Conservation (phyloP, 1,140 invertebrate genomes). For the Formica exsecta region DNA sequence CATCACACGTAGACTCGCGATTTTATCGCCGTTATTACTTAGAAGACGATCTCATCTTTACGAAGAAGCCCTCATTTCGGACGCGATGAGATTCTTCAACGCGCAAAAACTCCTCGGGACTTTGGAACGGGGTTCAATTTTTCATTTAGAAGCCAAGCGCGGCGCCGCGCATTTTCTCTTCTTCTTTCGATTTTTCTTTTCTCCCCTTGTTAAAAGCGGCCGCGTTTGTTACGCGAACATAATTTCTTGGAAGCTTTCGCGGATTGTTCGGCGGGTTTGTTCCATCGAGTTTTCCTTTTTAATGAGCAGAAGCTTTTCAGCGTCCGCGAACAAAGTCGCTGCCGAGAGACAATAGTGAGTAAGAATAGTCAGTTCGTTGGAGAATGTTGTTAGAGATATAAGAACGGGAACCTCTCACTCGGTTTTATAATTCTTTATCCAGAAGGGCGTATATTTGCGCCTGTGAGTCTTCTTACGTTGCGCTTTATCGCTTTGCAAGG, state of each 20-base stretch:
- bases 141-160: conserved; percentile 50
- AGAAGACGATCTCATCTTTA: neutral
- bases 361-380: conserved; percentile 10
- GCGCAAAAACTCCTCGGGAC: conserved; percentile 42
- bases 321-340: conserved; percentile 13
- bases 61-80: conserved; percentile 3
- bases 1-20: conserved; percentile 18
- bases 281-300: conserved; percentile 26
- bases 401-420: neutral
- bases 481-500: neutral
- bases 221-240: conserved; percentile 33
- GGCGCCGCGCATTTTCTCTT: conserved; percentile 32
- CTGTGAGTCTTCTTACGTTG: neutral
- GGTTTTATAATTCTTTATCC: conserved; percentile 10
- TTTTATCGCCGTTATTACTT: conserved; percentile 28
- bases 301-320: conserved; percentile 36
- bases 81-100: conserved; percentile 48
- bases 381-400: conserved; percentile 13
- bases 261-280: conserved; percentile 36
- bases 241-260: conserved; percentile 32
- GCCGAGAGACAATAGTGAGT: conserved; percentile 39
- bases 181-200: conserved; percentile 18
- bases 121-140: conserved; percentile 47
- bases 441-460: conserved; percentile 1
- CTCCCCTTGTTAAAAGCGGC: neutral